Percentiles rank a stretch among this genome's conserved stretches.
phyloP scores from a whole-genome alignment of 2,888 invertebrate species.

The Erebia aethiops region DNA sequence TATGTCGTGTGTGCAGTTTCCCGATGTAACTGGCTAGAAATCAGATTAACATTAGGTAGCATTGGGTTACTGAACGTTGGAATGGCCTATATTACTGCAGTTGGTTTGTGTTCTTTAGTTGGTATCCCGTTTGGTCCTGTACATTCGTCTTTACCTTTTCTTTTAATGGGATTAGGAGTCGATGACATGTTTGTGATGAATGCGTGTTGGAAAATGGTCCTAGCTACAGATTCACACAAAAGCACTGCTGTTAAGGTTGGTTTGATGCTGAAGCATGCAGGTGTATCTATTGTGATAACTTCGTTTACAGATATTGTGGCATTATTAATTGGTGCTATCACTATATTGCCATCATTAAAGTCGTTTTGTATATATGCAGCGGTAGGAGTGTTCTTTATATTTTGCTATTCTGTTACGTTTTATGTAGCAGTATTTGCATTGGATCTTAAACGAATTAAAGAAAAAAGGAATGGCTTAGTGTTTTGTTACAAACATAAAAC shows the following conservation, averaged over 20 bases:
- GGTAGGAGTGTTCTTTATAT: constrained; percentile 88
- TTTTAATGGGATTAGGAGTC: constrained; percentile 90
- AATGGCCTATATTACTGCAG: constrained; percentile 87
- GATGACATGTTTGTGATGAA: constrained; percentile 94
- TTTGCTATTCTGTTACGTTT: constrained; percentile 90
- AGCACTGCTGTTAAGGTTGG: constrained; percentile 86
- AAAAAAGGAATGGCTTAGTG: constrained; percentile 85
- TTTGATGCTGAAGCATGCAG: constrained; percentile 89
- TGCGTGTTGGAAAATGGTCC: constrained; percentile 88
- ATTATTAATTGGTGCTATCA: constrained; percentile 90
- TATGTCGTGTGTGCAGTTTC: constrained; percentile 89
- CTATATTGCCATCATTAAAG: constrained; percentile 90
- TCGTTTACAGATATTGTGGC: constrained; percentile 92
- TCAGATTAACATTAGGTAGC: constrained; percentile 85
- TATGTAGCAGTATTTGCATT: constrained; percentile 90
- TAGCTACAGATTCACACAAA: constrained; percentile 75
- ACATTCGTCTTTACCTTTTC: constrained; percentile 91
- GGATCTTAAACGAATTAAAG: constrained; percentile 85
- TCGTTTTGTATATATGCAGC: constrained; percentile 93
- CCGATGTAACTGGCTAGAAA: constrained; percentile 88
- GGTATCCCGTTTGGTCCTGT: constrained; percentile 91
- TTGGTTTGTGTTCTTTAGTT: constrained; percentile 87
- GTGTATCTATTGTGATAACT: constrained; percentile 92
- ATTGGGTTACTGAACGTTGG: constrained; percentile 88
- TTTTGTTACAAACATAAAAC: constrained; percentile 86